phyloP scores from a whole-genome alignment of 2,113 vertebrate genomes.

The Pluvianellus socialis region DNA sequence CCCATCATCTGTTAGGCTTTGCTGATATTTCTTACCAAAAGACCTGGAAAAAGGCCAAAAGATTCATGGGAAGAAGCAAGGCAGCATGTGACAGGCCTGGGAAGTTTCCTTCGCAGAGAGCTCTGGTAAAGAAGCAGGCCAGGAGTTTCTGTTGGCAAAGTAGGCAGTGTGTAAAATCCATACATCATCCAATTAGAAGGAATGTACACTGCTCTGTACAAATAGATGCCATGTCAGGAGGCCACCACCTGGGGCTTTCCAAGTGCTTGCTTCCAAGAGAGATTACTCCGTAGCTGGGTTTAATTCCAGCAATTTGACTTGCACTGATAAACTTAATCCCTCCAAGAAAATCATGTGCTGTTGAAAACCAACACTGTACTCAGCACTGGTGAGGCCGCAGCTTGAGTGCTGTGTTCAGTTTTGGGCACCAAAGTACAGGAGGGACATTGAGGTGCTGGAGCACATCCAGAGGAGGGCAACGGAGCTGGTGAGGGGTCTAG shows the following conservation, averaged over 20 bases:
- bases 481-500: no score
- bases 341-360: accelerated
- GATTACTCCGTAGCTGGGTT: neutral
- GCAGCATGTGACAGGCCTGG: neutral
- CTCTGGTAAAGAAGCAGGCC: neutral
- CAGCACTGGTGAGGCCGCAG: no score
- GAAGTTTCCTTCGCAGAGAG: neutral
- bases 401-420: no score
- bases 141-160: neutral
- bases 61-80: neutral
- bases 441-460: no score
- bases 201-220: neutral
- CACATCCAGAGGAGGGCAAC: no score
- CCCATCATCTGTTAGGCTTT: neutral
- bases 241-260: neutral
- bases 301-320: neutral
- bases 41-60: neutral
- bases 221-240: neutral
- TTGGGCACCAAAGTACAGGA: no score
- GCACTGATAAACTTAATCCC: neutral
- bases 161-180: neutral
- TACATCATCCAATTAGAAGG: neutral
- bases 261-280: neutral
- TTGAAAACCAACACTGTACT: no score
- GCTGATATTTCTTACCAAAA: neutral